Percentiles rank a stretch among this genome's conserved stretches.
These are phyloP conservation scores for Caenorhabditis inopinata DNA, from an alignment of 1,140 invertebrate genomes.

Conservation along the genomic window DNA sequence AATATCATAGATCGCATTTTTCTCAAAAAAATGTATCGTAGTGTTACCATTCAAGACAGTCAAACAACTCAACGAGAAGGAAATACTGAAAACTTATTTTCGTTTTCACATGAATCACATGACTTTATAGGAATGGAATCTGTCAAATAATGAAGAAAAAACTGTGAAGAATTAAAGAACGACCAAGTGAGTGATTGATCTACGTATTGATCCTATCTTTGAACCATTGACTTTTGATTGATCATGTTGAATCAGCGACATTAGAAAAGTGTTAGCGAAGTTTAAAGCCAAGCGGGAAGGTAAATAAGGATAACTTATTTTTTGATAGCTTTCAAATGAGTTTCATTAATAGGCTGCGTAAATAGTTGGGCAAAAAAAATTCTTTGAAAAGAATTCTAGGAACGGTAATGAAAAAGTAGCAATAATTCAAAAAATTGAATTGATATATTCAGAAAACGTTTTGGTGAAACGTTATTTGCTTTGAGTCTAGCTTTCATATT, in stretches of 20 bases:
- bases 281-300: neutral
- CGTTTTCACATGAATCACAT: neutral
- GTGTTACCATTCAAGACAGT: neutral
- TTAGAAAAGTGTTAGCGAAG: neutral
- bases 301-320: neutral
- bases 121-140: neutral
- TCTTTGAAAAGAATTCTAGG: no score
- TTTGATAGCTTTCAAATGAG: neutral
- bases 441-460: no score
- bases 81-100: neutral
- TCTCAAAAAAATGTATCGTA: neutral
- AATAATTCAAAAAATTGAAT: no score
- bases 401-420: no score
- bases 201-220: conserved; percentile 27
- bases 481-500: no score
- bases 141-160: neutral
- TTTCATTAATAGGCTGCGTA: no score
- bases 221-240: conserved; percentile 33
- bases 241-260: neutral
- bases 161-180: neutral
- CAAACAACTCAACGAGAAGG: no score
- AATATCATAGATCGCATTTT: conserved; percentile 27
- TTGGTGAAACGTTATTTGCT: no score
- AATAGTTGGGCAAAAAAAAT: no score
- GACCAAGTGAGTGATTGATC: conserved; percentile 25